These are phyloP conservation scores for Scomberomorus guttatus DNA, from an alignment of 2,797 vertebrate genomes.

Conservation along the genomic window DNA sequence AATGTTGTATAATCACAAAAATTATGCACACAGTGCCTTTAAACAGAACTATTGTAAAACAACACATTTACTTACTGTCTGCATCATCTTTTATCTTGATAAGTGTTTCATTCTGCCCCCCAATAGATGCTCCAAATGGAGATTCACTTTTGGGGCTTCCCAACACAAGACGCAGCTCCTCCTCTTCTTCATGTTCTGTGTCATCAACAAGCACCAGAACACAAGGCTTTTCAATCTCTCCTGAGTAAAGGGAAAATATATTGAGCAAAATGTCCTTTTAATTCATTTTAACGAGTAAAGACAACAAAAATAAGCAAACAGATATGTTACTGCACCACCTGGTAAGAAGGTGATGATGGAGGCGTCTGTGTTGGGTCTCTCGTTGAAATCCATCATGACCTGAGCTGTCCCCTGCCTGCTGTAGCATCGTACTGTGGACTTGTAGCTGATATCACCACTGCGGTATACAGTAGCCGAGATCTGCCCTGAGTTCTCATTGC, in stretches of 20 bases:
- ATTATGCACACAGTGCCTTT: neutral
- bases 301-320: neutral
- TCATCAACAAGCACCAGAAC: constrained; percentile 89
- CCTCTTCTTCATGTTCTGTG: constrained; percentile 89
- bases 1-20: too few relatives aligned
- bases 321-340: constrained; percentile 79
- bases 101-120: constrained; percentile 91
- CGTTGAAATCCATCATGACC: constrained; percentile 96
- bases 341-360: constrained; percentile 92
- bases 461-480: constrained; percentile 88
- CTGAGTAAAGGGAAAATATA: constrained; percentile 71
- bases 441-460: constrained; percentile 90
- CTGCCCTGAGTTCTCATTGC: constrained; percentile 88
- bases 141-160: constrained; percentile 92
- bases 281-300: neutral
- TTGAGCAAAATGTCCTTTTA: neutral
- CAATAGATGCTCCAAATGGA: constrained; percentile 92
- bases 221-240: constrained; percentile 93
- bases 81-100: constrained; percentile 92
- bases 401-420: constrained; percentile 95
- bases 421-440: constrained; percentile 94
- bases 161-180: constrained; percentile 94
- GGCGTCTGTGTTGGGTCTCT: constrained; percentile 93
- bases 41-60: neutral
- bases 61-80: constrained; percentile 88